phyloP scores from a whole-genome alignment of 2,797 vertebrate genomes.

The Philypnodon macrostomus region DNA sequence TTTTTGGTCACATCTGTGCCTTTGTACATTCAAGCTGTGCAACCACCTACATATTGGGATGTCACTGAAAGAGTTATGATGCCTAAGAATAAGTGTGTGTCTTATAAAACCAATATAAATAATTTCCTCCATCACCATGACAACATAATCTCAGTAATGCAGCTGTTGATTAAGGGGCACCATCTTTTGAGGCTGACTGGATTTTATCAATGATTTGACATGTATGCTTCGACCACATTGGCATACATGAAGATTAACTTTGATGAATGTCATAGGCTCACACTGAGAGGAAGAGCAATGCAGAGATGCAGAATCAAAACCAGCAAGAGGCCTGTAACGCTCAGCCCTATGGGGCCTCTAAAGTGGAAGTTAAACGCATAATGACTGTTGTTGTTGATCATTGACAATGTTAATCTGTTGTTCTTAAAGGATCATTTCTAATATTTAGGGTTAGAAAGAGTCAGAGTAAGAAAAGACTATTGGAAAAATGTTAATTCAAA shows the following conservation, averaged over 20 bases:
- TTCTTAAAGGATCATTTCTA: no score
- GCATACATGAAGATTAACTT: conserved; percentile 50
- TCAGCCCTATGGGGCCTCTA: conserved; percentile 30
- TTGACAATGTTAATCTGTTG: no score
- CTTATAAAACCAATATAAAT: conserved; percentile 48
- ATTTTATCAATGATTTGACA: conserved; percentile 34
- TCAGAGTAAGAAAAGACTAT: no score
- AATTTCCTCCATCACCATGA: conserved; percentile 42
- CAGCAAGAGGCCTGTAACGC: conserved; percentile 49
- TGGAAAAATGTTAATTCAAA: background rate
- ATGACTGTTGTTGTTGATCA: no score
- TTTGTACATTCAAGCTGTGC: no score
- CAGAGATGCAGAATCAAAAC: conserved; percentile 54
- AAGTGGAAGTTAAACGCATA: conserved; percentile 30
- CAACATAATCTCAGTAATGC: conserved; percentile 43
- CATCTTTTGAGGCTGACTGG: conserved; percentile 18
- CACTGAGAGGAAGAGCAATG: conserved; percentile 26
- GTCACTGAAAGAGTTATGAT: conserved; percentile 17
- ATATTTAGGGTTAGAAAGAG: no score
- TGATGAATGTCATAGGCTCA: conserved; percentile 57
- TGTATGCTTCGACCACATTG: conserved; percentile 18
- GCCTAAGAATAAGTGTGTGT: conserved; percentile 25
- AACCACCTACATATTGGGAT: background rate
- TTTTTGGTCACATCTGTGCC: no score
- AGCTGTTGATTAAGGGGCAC: conserved; percentile 47